Evolutionary conservation across 2,797 vertebrate species (phyloP).

Genomic region (Propithecus deckenii): DNA sequence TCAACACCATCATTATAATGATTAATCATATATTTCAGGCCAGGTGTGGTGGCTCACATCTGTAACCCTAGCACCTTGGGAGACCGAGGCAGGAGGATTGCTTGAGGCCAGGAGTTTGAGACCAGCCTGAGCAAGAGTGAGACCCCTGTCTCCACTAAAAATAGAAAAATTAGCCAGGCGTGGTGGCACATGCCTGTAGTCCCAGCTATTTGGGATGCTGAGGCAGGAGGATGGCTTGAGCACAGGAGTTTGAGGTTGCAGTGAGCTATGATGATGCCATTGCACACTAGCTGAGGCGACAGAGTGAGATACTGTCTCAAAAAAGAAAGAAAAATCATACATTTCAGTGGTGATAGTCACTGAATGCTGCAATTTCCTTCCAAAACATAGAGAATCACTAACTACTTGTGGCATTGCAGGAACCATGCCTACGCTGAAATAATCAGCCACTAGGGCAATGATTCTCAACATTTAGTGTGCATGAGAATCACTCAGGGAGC

Average conservation of each 20-base stretch:
- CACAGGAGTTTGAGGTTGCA: neutral
- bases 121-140: neutral
- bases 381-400: conserved; percentile 52
- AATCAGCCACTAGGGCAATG: conserved; percentile 42
- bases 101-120: neutral
- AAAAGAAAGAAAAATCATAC: conserved; percentile 2
- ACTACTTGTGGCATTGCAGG: neutral
- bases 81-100: neutral
- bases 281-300: neutral
- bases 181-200: neutral
- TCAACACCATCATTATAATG: neutral
- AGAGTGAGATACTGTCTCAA: neutral
- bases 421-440: conserved; percentile 35
- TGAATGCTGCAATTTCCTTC: conserved; percentile 40
- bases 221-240: neutral
- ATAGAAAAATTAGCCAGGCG: neutral
- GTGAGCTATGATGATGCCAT: neutral
- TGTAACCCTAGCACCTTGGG: neutral
- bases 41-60: neutral
- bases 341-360: conserved; percentile 36
- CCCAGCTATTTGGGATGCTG: neutral
- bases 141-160: neutral
- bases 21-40: conserved; percentile 38
- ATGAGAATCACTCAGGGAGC: conserved; percentile 23
- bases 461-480: neutral